Percentiles rank a stretch among this genome's conserved stretches.
phyloP scores from a whole-genome alignment of 2,113 vertebrate genomes.

The Malaclemys terrapin region DNA sequence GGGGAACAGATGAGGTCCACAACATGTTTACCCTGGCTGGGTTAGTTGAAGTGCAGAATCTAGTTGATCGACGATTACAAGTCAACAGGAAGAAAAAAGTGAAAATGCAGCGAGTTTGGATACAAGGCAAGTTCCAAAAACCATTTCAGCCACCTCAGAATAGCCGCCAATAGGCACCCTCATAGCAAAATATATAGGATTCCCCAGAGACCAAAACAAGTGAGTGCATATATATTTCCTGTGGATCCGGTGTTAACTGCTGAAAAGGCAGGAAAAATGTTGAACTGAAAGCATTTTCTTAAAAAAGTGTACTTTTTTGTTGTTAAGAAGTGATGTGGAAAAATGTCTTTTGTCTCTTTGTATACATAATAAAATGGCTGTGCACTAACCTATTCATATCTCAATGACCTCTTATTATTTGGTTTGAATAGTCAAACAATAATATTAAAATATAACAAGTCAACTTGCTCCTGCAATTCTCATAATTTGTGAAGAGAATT shows the following conservation, averaged over 20 bases:
- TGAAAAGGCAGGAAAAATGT: slow-evolving; percentile 11
- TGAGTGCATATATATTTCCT: neutral
- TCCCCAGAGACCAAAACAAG: slow-evolving; percentile 27
- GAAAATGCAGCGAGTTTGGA: slow-evolving; percentile 92
- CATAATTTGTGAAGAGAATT: slow-evolving; percentile 15
- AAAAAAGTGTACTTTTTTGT: neutral
- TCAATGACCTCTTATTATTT: slow-evolving; percentile 26
- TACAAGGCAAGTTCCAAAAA: slow-evolving; percentile 95
- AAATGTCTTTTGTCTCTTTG: neutral
- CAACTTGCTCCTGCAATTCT: slow-evolving; percentile 52
- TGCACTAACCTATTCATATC: slow-evolving; percentile 9
- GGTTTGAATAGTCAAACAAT: neutral
- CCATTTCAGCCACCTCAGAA: slow-evolving; percentile 49
- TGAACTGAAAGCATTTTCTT: neutral
- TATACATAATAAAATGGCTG: slow-evolving; percentile 1
- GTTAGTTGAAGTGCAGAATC: slow-evolving; percentile 91
- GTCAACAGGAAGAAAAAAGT: slow-evolving; percentile 93
- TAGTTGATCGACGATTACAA: slow-evolving; percentile 91
- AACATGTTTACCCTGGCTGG: slow-evolving; percentile 88
- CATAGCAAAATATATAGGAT: slow-evolving; percentile 9
- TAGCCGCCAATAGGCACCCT: neutral
- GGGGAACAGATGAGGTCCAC: slow-evolving; percentile 86
- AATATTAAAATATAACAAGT: neutral
- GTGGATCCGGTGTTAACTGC: neutral
- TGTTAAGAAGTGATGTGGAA: neutral